These are phyloP conservation scores for Melanocharis versteri DNA, from an alignment of 2,113 vertebrate species.

Conservation along the genomic window DNA sequence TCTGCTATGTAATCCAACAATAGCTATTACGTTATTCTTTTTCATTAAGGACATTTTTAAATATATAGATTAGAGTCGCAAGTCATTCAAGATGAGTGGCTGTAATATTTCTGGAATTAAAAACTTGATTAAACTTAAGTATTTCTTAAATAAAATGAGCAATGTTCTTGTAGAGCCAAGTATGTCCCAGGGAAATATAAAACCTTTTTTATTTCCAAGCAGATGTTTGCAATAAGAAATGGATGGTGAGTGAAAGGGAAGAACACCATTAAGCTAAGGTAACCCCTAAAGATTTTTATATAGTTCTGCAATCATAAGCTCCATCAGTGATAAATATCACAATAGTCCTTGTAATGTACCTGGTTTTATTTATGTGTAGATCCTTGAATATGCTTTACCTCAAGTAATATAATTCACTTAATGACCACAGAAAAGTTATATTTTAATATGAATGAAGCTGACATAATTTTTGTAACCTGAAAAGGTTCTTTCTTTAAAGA, in stretches of 20 bases:
- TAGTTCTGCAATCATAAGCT: constrained; percentile 67
- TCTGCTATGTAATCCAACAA: constrained; percentile 44
- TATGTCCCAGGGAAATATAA: constrained; percentile 76
- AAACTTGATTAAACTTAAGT: constrained; percentile 75
- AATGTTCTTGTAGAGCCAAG: constrained; percentile 69
- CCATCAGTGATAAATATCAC: constrained; percentile 72
- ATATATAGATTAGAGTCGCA: constrained; percentile 38
- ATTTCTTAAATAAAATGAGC: constrained; percentile 72
- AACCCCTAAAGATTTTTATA: constrained; percentile 71
- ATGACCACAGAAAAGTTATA: constrained; percentile 21
- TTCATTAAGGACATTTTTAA: constrained; percentile 57
- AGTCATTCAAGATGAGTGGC: constrained; percentile 66
- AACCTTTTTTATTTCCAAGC: constrained; percentile 76
- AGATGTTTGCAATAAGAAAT: constrained; percentile 84
- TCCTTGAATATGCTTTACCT: constrained; percentile 47
- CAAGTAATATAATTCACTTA: constrained; percentile 48
- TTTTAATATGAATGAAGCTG: constrained; percentile 22
- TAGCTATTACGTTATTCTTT: constrained; percentile 52
- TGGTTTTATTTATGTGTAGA: constrained; percentile 69
- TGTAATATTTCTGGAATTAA: constrained; percentile 73
- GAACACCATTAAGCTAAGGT: constrained; percentile 70
- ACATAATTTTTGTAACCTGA: background rate
- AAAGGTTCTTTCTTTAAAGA: constrained; percentile 22
- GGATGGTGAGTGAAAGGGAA: constrained; percentile 76
- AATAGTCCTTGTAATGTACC: constrained; percentile 53